Evolutionary conservation across 2,888 invertebrate genomes (phyloP).

Genomic region (Troglohyphantes excavatus): DNA sequence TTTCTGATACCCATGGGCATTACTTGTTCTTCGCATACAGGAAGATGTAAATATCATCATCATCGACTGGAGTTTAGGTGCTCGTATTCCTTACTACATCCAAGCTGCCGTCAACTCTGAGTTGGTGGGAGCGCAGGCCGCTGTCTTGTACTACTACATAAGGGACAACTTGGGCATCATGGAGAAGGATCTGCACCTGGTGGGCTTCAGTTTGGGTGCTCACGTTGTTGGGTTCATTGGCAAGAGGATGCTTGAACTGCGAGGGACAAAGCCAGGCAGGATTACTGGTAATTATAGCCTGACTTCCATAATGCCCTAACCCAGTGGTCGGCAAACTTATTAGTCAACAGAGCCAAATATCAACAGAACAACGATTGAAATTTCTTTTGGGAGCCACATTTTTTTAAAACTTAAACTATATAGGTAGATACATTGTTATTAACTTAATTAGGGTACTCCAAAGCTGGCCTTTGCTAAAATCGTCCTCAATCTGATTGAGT

Average conservation of each 20-base stretch:
- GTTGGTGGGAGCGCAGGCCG: slow-evolving; percentile 71
- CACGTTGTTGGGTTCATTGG: slow-evolving; percentile 87
- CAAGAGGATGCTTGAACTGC: slow-evolving; percentile 58
- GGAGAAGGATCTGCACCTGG: slow-evolving; percentile 84
- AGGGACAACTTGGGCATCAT: slow-evolving; percentile 63
- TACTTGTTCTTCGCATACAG: slow-evolving; percentile 37
- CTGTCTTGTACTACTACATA: slow-evolving; percentile 53
- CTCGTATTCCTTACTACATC: slow-evolving; percentile 71
- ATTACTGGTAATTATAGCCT: slow-evolving; percentile 78
- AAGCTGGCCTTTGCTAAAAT: too few relatives aligned
- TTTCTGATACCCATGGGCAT: too few relatives aligned
- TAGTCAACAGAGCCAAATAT: too few relatives aligned
- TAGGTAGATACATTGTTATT: too few relatives aligned
- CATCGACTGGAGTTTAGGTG: slow-evolving; percentile 78
- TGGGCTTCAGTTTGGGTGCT: slow-evolving; percentile 87
- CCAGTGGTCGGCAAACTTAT: too few relatives aligned
- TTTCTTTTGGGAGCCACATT: too few relatives aligned
- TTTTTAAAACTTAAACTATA: too few relatives aligned
- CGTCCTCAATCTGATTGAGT: neutral
- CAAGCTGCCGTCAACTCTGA: slow-evolving; percentile 70
- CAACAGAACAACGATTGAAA: too few relatives aligned
- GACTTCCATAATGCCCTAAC: too few relatives aligned
- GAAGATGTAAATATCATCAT: slow-evolving; percentile 69
- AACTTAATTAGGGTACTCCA: too few relatives aligned
- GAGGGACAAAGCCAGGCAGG: slow-evolving; percentile 63